Evolutionary conservation across 2,113 vertebrate species (phyloP).

Genomic region (Peucedramus taeniatus): DNA sequence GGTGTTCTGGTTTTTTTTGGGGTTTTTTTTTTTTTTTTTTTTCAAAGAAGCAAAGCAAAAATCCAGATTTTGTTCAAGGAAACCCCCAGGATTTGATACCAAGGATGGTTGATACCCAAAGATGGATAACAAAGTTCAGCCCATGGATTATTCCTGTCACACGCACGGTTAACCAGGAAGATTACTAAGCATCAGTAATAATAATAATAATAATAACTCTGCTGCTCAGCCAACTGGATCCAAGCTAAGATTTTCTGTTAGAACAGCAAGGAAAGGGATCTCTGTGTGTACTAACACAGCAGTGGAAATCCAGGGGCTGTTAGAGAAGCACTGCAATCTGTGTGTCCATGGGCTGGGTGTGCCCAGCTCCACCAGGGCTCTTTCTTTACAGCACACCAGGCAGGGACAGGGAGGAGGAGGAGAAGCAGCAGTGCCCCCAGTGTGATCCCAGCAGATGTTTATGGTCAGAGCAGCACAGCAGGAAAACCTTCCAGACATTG

Average conservation of each 20-base stretch:
- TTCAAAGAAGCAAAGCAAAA: not conserved
- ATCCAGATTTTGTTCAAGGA: not conserved
- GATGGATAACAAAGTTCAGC: no score
- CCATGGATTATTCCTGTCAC: not conserved
- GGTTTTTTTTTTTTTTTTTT: not conserved
- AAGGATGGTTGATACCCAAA: no score
- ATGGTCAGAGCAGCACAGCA: not conserved
- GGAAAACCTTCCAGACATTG: not conserved
- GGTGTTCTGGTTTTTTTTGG: not conserved
- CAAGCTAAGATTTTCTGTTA: not conserved
- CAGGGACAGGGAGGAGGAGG: not conserved
- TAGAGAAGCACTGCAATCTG: not conserved
- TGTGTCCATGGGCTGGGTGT: not conserved
- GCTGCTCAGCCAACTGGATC: not conserved
- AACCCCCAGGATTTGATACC: not conserved
- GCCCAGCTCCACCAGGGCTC: not conserved
- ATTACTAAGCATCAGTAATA: not conserved
- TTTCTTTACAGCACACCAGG: no score
- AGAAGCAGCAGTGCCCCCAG: not conserved
- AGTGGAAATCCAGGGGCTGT: not conserved
- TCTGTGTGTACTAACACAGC: not conserved
- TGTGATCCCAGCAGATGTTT: not conserved
- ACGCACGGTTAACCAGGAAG: not conserved
- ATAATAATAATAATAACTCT: not conserved
- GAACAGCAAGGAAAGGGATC: not conserved